phyloP scores from a whole-genome alignment of 2,113 vertebrate genomes.

The Chrysochloris asiatica region DNA sequence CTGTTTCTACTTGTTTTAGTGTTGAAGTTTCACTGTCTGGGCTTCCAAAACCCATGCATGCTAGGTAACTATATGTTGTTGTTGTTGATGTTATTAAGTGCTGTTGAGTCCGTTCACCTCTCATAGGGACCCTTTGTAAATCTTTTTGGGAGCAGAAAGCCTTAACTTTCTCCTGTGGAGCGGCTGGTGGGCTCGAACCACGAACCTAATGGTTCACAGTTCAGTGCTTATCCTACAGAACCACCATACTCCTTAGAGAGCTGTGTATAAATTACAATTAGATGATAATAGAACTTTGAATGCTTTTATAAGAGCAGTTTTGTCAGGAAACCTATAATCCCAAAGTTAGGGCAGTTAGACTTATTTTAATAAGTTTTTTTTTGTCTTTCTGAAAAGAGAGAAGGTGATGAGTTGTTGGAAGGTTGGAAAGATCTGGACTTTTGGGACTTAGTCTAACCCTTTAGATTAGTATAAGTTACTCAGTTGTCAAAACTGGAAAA shows the following conservation, averaged over 20 bases:
- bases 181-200: too few relatives aligned
- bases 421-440: constrained; percentile 34
- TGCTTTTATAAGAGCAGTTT: constrained; percentile 80
- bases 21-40: constrained; percentile 75
- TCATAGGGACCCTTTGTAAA: too few relatives aligned
- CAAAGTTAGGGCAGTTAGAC: constrained; percentile 78
- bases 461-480: neutral
- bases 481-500: neutral
- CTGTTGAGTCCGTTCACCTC: too few relatives aligned
- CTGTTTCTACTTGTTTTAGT: constrained; percentile 80
- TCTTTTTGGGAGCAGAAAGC: too few relatives aligned
- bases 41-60: constrained; percentile 79
- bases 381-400: constrained; percentile 32
- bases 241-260: too few relatives aligned
- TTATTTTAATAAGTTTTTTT: constrained; percentile 74
- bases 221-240: too few relatives aligned
- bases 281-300: constrained; percentile 81
- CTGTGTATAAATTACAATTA: too few relatives aligned
- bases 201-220: too few relatives aligned
- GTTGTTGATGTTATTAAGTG: too few relatives aligned
- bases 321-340: constrained; percentile 80
- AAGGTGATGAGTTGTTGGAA: constrained; percentile 28
- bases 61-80: constrained; percentile 80
- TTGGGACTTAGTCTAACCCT: neutral
- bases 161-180: too few relatives aligned